Base-by-base conservation (phyloP, 1,140 invertebrate species). In the Venustaconcha ellipsiformis region DNA sequence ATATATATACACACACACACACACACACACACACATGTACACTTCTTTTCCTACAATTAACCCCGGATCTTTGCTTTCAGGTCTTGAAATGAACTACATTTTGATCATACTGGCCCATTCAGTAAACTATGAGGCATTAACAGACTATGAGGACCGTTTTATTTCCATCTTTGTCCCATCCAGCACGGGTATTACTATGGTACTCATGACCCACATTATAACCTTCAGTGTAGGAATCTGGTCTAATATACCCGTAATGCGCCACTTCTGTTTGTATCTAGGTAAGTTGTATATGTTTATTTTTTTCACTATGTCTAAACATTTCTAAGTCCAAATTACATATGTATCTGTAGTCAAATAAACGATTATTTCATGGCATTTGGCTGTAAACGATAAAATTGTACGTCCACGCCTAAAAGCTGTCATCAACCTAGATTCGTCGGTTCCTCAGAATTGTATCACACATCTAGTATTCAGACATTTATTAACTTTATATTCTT, bases 71-170 rank as follows among this genome's bases (percentile, higher is more conserved):
- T 60, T 15, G 17, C 17, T 72, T 72, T 26, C 30, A 72, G 70
- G 62, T 72, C 70, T 65, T 56, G 60, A 72, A n/a, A 72, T 72
- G 0, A 65, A 65, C n/a, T 65, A 72, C 70, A 55, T 63, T 65
- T 14, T 72, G 14, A 65, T 72, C n/a, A 65, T 48, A 14, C 57
- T 72, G 37, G 64, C 70, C 3, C 60, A 72, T 18, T 63, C 65
- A 4, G 37, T 37, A 14, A 63, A 72, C 59, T n/a, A 56, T 18
- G 65, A 72, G n/a, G 26, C 18, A 48, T 56, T 72, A 8, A 65
- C 57, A 65, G 62, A 72, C 48, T 60, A 60, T 13, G 60, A 72
- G n/a, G 57, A 72, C 17, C 60, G 70, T 15, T 37, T 72, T 4
- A 60, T n/a, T 30, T 55, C 64, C 57, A 63, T 63, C 26, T 60